Conservation (phyloP, 2,113 vertebrate genomes). For the Centrocercus urophasianus region DNA sequence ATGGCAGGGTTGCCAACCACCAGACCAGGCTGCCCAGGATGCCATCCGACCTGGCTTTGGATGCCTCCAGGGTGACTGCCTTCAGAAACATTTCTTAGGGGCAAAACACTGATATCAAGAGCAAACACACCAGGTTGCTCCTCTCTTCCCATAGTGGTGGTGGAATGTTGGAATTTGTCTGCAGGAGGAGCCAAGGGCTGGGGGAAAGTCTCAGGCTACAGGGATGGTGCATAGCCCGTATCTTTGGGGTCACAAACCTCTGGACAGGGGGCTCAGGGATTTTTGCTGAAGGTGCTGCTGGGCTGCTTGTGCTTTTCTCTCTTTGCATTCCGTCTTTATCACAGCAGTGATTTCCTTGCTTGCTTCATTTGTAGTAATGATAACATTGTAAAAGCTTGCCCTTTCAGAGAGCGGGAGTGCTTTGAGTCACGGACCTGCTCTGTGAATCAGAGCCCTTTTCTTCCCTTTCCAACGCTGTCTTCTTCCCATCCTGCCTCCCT, state of each 20-base stretch:
- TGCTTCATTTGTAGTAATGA: not conserved
- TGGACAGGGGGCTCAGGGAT: not conserved
- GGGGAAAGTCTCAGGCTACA: accelerated
- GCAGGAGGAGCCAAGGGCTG: not conserved
- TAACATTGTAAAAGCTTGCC: not conserved
- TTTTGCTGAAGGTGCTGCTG: not conserved
- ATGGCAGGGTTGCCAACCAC: too few relatives aligned
- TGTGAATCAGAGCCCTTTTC: conserved; percentile 30
- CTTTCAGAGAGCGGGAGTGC: not conserved
- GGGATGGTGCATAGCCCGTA: accelerated
- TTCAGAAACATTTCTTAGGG: not conserved
- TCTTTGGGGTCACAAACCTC: not conserved
- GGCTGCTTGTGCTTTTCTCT: not conserved
- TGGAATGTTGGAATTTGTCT: accelerated
- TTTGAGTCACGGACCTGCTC: conserved; percentile 19
- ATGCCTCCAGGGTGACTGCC: too few relatives aligned
- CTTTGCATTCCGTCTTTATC: not conserved
- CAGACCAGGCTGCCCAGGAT: too few relatives aligned
- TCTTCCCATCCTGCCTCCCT: not conserved
- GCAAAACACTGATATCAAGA: not conserved
- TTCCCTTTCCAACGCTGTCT: not conserved
- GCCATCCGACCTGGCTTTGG: too few relatives aligned
- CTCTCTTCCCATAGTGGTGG: accelerated
- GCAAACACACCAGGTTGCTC: not conserved
- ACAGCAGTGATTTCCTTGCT: not conserved